phyloP scores from a whole-genome alignment of 2,888 invertebrate genomes.

The Endotricha flammealis region DNA sequence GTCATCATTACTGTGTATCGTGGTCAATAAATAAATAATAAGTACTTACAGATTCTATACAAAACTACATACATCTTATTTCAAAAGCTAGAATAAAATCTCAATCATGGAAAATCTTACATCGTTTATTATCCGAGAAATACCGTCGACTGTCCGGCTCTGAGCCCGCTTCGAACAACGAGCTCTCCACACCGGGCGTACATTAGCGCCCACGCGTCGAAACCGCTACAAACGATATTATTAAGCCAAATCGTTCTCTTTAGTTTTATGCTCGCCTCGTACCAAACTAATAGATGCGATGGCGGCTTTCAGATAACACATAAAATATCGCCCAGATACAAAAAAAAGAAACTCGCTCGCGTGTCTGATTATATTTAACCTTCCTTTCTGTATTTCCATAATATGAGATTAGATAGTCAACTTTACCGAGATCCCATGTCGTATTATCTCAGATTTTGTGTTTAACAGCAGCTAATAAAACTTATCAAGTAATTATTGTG shows the following conservation, averaged over 20 bases:
- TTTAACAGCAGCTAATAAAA: constrained; percentile 37
- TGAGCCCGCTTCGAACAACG: neutral
- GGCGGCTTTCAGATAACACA: constrained; percentile 36
- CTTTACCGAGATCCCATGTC: constrained; percentile 29
- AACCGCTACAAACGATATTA: constrained; percentile 42
- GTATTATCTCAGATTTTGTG: constrained; percentile 39
- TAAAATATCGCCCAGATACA: constrained; percentile 33
- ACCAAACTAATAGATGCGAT: constrained; percentile 42
- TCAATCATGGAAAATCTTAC: neutral
- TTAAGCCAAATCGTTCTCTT: constrained; percentile 48
- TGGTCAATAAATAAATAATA: no score
- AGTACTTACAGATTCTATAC: no score
- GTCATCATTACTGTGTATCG: no score
- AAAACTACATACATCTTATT: neutral
- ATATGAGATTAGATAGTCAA: constrained; percentile 46
- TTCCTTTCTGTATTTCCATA: constrained; percentile 44
- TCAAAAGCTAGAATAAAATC: neutral
- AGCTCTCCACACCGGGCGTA: constrained; percentile 10
- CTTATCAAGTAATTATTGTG: constrained; percentile 23
- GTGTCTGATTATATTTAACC: constrained; percentile 35
- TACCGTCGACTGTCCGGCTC: neutral
- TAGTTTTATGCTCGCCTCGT: constrained; percentile 52
- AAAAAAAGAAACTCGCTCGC: constrained; percentile 37
- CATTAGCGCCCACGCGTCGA: constrained; percentile 37
- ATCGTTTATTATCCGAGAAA: neutral